Evolutionary conservation across 35 echinoderm and acorn worm species (phyloP), one percentile per base, ranked within the genome.

Genomic region (Apostichopus parvimensis): DNA sequence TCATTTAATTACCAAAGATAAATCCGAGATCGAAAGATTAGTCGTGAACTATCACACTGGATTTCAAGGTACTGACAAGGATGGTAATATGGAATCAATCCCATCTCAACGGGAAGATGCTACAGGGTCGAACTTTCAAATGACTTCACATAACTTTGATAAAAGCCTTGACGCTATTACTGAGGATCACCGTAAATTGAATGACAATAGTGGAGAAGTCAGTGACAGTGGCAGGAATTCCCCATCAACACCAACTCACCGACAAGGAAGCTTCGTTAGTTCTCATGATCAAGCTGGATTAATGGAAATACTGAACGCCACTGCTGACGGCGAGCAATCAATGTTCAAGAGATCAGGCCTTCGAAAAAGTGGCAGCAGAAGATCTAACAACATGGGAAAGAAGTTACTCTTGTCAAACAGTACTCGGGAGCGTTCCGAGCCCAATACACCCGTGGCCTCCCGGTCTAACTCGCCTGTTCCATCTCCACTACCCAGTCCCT

Each of bases 1-100:
- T 54, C 93, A 95, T n/a, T 79, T 77, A 59, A 91, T 90, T 73
- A 82, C 93, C 1, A 92, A 89, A 23, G 83, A 94, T 14, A 95
- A 94, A 70, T 87, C 94, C 5, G 95, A 99, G 21, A 94, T 77
- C 89, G 89, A 78, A 57, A 72, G 79, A 68, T 66, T 99, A 20
- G 83, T 99, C 2, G 93, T 93, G 12, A 94, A 94, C 56, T 94
- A 96, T 88, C 92, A 92, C 10, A 92, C 83, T 66, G 96, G 96
- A 4, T 96, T 99, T 75, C 77, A 94, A 10, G 22, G 56, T 79
- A 77, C 82, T 45, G 83, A 94, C 12, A 87, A 87, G 21, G 87
- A 94, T 76, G 57, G 90, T 15, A 17, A 68, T 53, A 86, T 80
- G 65, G 82, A 87, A 13, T 9, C 24, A 6, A 60, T 66, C 53